phyloP scores from a whole-genome alignment of 2,113 vertebrate genomes.

The Callipepla squamata region DNA sequence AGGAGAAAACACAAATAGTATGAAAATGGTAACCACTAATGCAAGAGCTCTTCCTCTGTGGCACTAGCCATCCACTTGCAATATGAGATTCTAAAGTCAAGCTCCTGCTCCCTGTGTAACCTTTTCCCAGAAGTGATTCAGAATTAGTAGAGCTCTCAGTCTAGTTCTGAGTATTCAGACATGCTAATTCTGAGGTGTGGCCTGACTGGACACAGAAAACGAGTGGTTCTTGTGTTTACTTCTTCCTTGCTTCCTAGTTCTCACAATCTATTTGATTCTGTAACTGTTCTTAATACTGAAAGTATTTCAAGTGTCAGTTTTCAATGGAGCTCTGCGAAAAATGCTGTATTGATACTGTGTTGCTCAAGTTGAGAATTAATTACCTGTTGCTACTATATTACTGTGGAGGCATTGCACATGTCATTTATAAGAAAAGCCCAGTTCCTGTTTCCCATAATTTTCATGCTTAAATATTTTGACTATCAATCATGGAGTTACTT shows the following conservation, averaged over 20 bases:
- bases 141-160: no score
- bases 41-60: no score
- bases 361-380: neutral
- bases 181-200: neutral
- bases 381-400: neutral
- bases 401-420: neutral
- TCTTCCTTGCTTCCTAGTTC: neutral
- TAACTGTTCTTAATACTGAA: slow-evolving; percentile 12
- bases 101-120: no score
- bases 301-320: neutral
- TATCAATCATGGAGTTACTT: neutral
- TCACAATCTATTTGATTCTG: slow-evolving; percentile 20
- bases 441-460: neutral
- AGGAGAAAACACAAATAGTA: no score
- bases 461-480: neutral
- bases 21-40: no score
- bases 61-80: no score
- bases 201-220: neutral
- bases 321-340: slow-evolving; percentile 21
- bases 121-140: no score
- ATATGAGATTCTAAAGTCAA: no score
- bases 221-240: neutral
- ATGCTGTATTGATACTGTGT: neutral
- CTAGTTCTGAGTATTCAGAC: no score
- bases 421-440: neutral